A percentile compares a stretch with the other conserved stretches of the same genome.
phyloP scores from a whole-genome alignment of 2,113 vertebrate species.

The Solea senegalensis region DNA sequence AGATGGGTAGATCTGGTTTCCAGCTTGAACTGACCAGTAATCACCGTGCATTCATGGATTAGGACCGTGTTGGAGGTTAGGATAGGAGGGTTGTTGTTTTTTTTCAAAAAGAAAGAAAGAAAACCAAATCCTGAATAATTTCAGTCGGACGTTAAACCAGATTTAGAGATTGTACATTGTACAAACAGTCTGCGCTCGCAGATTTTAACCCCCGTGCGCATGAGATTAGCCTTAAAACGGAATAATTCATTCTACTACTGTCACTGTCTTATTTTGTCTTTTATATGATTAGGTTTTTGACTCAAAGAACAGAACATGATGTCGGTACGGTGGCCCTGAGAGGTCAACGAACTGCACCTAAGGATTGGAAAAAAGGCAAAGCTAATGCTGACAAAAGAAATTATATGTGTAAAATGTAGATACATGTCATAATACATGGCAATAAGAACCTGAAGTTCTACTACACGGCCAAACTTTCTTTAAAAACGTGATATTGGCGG shows the following conservation, averaged over 20 bases:
- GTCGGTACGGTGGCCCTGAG: neutral
- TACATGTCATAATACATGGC: no score
- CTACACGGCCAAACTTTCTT: no score
- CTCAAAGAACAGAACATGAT: neutral
- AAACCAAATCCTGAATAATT: slow-evolving; percentile 65
- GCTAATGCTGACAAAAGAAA: no score
- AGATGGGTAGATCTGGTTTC: slow-evolving; percentile 76
- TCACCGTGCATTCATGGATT: slow-evolving; percentile 77
- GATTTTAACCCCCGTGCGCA: neutral
- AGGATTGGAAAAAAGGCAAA: no score
- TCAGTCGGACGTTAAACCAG: slow-evolving; percentile 22
- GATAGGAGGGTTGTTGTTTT: slow-evolving; percentile 44
- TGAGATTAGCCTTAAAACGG: neutral
- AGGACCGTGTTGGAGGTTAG: slow-evolving; percentile 60
- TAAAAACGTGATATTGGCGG: no score
- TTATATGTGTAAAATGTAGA: no score
- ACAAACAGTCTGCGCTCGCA: neutral
- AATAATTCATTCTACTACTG: neutral
- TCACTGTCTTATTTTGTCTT: neutral
- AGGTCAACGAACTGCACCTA: no score
- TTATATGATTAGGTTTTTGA: neutral
- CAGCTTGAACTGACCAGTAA: slow-evolving; percentile 79
- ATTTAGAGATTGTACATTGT: slow-evolving; percentile 11
- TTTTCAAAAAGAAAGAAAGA: slow-evolving; percentile 19
- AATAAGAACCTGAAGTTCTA: no score